These are phyloP conservation scores for Anthophora plumipes DNA, from an alignment of 2,888 invertebrate genomes.

Conservation along the genomic window DNA sequence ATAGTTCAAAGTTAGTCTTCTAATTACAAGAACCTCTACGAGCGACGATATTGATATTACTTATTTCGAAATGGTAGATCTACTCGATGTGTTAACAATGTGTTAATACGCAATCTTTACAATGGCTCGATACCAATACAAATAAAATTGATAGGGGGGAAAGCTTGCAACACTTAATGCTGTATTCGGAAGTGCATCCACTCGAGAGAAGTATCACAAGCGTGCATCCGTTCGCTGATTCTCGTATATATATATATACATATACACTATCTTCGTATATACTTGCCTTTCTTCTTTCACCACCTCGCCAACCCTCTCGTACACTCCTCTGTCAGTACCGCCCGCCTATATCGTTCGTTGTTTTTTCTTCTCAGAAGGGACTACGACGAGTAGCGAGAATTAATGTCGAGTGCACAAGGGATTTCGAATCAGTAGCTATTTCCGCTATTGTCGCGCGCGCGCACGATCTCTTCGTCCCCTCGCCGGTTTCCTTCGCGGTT, in stretches of 20 bases:
- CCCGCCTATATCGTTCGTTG: constrained; percentile 40
- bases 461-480: constrained; percentile 29
- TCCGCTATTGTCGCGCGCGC: constrained; percentile 63
- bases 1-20: too few species aligned
- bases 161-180: constrained; percentile 14
- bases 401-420: constrained; percentile 59
- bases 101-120: not conserved
- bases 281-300: constrained; percentile 34
- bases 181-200: constrained; percentile 49
- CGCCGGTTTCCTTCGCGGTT: constrained; percentile 1
- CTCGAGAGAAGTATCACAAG: constrained; percentile 49
- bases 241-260: constrained; percentile 5
- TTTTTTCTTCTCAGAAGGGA: constrained; percentile 53
- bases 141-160: not conserved
- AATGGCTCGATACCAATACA: not conserved
- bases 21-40: too few species aligned
- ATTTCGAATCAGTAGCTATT: constrained; percentile 66
- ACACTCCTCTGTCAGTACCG: not conserved
- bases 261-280: constrained; percentile 37
- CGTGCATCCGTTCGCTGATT: constrained; percentile 50
- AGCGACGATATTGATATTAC: too few species aligned
- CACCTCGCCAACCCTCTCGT: constrained; percentile 5
- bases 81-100: too few species aligned
- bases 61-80: too few species aligned
- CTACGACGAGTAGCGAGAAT: constrained; percentile 58